These are phyloP conservation scores for Drosophila kurseongensis DNA, from an alignment of 1,140 invertebrate species.

Conservation along the genomic window DNA sequence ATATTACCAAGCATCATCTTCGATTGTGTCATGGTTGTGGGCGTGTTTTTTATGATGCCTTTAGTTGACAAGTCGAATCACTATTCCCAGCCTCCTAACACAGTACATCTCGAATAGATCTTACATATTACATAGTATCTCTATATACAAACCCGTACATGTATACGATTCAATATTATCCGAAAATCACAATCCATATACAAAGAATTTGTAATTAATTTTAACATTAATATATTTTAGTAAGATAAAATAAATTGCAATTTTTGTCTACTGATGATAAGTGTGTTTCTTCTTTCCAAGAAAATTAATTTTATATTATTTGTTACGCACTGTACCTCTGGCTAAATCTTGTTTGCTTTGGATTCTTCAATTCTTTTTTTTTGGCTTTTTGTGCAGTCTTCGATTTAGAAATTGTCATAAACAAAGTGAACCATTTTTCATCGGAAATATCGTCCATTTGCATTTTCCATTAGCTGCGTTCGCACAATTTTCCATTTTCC, in stretches of 20 bases:
- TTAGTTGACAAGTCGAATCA: conserved; percentile 14
- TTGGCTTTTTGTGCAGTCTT: conserved; percentile 2
- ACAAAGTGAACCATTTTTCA: conserved; percentile 52
- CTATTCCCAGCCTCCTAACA: conserved; percentile 24
- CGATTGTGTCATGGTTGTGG: conserved; percentile 45
- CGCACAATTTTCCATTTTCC: conserved; percentile 36
- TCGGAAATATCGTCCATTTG: conserved; percentile 39
- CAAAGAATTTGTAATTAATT: too few relatives aligned
- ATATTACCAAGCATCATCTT: conserved; percentile 27
- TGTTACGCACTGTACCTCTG: conserved; percentile 13
- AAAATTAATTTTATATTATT: too few relatives aligned
- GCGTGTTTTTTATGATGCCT: conserved; percentile 48
- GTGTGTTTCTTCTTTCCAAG: too few relatives aligned
- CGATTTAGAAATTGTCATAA: conserved; percentile 45
- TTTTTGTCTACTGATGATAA: too few relatives aligned
- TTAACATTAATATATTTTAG: too few relatives aligned
- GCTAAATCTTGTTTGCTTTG: conserved; percentile 4
- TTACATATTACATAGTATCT: too few relatives aligned
- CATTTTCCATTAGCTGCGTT: conserved; percentile 27
- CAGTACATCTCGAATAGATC: conserved; percentile 1
- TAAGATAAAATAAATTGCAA: too few relatives aligned
- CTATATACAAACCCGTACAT: too few relatives aligned
- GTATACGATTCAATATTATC: too few relatives aligned
- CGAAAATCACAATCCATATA: too few relatives aligned
- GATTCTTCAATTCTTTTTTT: background rate